These are phyloP conservation scores for Fulmarus glacialis DNA, from an alignment of 2,113 vertebrate species.

Conservation along the genomic window DNA sequence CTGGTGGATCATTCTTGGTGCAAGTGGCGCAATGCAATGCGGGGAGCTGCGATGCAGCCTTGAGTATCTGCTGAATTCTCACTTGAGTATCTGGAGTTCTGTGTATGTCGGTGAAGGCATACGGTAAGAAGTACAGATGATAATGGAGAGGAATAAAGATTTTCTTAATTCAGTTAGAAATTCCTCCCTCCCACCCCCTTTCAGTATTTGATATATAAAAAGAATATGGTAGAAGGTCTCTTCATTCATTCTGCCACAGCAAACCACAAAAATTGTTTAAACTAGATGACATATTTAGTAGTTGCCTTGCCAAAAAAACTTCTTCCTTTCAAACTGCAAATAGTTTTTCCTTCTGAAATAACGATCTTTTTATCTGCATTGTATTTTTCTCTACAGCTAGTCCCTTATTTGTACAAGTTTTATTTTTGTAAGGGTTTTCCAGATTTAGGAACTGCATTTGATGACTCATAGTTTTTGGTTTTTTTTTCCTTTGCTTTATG, in stretches of 20 bases:
- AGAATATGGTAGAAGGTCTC: background rate
- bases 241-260: background rate
- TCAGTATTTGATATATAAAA: background rate
- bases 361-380: background rate
- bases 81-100: background rate
- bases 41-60: background rate
- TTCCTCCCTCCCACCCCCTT: background rate
- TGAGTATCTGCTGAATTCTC: background rate
- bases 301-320: background rate
- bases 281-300: background rate
- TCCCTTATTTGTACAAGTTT: background rate
- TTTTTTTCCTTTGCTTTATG: constrained; percentile 6
- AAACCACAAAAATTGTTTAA: background rate
- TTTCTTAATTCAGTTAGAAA: background rate
- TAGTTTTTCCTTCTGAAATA: constrained; percentile 33
- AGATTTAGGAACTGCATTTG: constrained; percentile 40
- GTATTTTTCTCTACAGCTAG: background rate
- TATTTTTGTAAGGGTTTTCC: constrained; percentile 35
- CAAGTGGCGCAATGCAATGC: accelerated
- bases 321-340: background rate
- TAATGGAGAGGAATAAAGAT: background rate
- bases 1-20: background rate
- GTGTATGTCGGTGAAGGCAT: background rate
- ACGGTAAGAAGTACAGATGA: background rate
- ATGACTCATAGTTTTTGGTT: constrained; percentile 18